A percentile compares a stretch with the other conserved stretches of the same genome.
Evolutionary conservation across 2,797 vertebrate species (phyloP).

Genomic region (Myotis daubentonii): DNA sequence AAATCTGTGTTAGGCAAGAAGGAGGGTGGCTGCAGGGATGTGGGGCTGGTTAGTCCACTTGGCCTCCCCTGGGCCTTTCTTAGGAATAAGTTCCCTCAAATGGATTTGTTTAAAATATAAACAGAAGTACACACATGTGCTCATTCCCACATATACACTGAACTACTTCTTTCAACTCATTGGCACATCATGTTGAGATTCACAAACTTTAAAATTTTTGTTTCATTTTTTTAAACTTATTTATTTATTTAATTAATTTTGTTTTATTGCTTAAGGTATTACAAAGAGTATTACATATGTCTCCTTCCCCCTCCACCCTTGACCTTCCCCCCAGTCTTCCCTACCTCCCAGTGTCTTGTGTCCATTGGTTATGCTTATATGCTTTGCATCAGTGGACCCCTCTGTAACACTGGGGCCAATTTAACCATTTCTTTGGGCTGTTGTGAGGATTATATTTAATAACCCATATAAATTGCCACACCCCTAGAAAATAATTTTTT

Average conservation of each 20-base stretch:
- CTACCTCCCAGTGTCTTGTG: no score
- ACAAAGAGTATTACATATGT: no score
- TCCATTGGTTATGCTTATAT: no score
- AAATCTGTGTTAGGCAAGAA: background rate
- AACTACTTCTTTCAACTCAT: background rate
- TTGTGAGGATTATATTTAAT: background rate
- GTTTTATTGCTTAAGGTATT: background rate
- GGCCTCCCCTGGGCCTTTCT: background rate
- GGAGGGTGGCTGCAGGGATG: background rate
- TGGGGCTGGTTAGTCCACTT: no score
- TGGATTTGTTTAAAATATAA: background rate
- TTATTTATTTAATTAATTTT: no score
- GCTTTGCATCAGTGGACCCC: background rate
- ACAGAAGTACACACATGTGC: background rate
- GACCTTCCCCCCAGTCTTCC: no score
- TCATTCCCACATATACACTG: no score
- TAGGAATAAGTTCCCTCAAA: background rate
- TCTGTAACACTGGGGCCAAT: background rate
- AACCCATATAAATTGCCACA: background rate
- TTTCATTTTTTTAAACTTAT: background rate
- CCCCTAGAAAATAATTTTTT: background rate
- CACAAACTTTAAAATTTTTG: background rate
- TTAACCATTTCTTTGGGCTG: background rate
- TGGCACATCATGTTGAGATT: background rate
- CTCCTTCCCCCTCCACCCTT: accelerated